These are phyloP conservation scores for Aphelinus certus DNA, from an alignment of 1,140 invertebrate species.

Conservation along the genomic window DNA sequence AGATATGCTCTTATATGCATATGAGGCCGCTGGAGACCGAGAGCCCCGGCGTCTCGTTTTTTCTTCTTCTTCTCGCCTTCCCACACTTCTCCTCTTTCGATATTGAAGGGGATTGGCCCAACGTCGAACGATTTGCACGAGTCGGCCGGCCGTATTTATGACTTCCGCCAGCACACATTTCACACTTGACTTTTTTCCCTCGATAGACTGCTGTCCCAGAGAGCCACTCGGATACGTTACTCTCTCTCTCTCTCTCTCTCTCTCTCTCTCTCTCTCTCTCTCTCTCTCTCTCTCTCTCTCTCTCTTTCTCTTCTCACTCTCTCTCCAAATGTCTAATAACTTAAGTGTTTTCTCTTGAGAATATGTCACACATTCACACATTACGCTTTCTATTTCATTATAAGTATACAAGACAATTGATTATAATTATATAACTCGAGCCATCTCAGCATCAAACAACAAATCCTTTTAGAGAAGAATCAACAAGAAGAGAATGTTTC, in stretches of 20 bases:
- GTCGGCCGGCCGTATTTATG: conserved; percentile 55
- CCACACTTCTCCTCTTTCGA: conserved; percentile 4
- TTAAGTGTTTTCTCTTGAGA: conserved; percentile 9
- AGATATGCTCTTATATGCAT: neutral
- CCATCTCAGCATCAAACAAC: too few relatives aligned
- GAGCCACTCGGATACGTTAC: neutral
- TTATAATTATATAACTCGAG: too few relatives aligned
- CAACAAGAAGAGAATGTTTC: too few relatives aligned
- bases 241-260: too few relatives aligned
- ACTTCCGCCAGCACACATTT: conserved; percentile 50
- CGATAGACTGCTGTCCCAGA: neutral
- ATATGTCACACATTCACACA: too few relatives aligned
- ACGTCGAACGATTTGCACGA: conserved; percentile 56
- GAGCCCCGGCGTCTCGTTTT: neutral
- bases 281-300: neutral
- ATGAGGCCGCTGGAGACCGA: neutral
- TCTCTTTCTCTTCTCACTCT: conserved; percentile 16
- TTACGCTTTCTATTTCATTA: too few relatives aligned
- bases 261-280: conserved; percentile 8
- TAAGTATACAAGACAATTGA: too few relatives aligned
- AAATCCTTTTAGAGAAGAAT: too few relatives aligned
- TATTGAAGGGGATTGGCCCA: conserved; percentile 47
- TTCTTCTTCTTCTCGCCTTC: neutral
- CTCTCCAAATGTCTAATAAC: conserved; percentile 17
- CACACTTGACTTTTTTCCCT: conserved; percentile 41